Evolutionary conservation across 2,113 vertebrate genomes (phyloP).

Genomic region (Parus major): DNA sequence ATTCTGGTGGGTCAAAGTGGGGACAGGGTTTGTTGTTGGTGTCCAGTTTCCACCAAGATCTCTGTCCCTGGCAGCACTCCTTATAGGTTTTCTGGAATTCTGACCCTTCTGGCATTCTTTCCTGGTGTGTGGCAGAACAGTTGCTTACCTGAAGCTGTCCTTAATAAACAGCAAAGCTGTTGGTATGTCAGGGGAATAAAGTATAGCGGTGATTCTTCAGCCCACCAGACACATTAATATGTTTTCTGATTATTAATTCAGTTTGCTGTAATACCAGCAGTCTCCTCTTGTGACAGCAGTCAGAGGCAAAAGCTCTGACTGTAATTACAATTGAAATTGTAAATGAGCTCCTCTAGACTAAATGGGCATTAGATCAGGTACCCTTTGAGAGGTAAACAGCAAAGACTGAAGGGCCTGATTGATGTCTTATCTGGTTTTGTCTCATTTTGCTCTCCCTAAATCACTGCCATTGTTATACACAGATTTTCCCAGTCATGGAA

Average conservation of each 20-base stretch:
- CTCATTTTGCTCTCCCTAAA: background rate
- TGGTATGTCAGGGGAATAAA: background rate
- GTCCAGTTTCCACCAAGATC: background rate
- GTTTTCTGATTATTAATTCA: background rate
- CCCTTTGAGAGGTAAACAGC: background rate
- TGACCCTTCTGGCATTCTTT: background rate
- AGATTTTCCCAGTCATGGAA: background rate
- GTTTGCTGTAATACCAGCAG: background rate
- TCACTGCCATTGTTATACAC: background rate
- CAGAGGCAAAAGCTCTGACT: background rate
- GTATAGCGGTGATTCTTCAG: background rate
- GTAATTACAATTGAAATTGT: background rate
- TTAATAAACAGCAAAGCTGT: background rate
- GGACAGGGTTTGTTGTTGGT: background rate
- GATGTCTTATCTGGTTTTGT: background rate
- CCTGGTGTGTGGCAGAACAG: background rate
- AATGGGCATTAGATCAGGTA: background rate
- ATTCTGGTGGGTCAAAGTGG: background rate
- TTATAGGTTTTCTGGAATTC: background rate
- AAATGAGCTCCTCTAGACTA: background rate
- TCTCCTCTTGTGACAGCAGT: background rate
- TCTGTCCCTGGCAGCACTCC: background rate
- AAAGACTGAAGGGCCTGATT: background rate
- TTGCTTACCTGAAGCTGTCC: background rate
- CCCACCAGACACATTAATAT: background rate